Evolutionary conservation across 2,888 invertebrate genomes (phyloP).

Genomic region (Schizotus pectinicornis): DNA sequence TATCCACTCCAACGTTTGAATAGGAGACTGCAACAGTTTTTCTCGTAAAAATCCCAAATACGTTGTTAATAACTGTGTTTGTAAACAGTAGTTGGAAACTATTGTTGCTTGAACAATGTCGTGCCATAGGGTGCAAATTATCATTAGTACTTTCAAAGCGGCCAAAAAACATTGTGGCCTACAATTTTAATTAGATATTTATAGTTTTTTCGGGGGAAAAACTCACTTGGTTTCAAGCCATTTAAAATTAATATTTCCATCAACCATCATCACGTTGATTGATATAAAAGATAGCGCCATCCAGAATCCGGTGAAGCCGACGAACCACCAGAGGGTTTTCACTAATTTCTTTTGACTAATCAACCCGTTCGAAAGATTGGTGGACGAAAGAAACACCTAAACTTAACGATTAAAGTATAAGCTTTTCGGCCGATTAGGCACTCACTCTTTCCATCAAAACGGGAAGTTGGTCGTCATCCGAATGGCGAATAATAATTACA

Average conservation of each 20-base stretch:
- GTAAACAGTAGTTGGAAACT: conserved; percentile 81
- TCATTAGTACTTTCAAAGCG: conserved; percentile 66
- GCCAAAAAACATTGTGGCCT: conserved; percentile 63
- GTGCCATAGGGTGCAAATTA: conserved; percentile 75
- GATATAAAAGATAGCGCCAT: conserved; percentile 71
- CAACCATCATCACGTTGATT: conserved; percentile 70
- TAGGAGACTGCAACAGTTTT: conserved; percentile 74
- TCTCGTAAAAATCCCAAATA: conserved; percentile 76
- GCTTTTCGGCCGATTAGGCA: neutral
- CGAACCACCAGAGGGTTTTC: conserved; percentile 74
- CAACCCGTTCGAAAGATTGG: conserved; percentile 70
- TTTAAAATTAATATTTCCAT: conserved; percentile 67
- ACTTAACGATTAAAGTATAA: conserved; percentile 28
- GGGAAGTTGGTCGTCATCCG: conserved; percentile 82
- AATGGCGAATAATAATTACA: conserved; percentile 74
- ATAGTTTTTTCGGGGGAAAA: conserved; percentile 1
- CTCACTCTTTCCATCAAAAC: conserved; percentile 81
- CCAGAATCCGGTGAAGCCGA: conserved; percentile 72
- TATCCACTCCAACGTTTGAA: conserved; percentile 80
- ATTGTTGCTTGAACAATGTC: conserved; percentile 85
- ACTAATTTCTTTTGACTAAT: conserved; percentile 73
- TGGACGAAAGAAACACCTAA: conserved; percentile 76
- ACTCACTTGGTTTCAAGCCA: conserved; percentile 68
- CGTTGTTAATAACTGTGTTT: conserved; percentile 77
- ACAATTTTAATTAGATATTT: conserved; percentile 31